Percentiles rank a stretch among this genome's conserved stretches.
These are phyloP conservation scores for Acanthosepion esculentum DNA, from an alignment of 2,888 invertebrate species.

Conservation along the genomic window DNA sequence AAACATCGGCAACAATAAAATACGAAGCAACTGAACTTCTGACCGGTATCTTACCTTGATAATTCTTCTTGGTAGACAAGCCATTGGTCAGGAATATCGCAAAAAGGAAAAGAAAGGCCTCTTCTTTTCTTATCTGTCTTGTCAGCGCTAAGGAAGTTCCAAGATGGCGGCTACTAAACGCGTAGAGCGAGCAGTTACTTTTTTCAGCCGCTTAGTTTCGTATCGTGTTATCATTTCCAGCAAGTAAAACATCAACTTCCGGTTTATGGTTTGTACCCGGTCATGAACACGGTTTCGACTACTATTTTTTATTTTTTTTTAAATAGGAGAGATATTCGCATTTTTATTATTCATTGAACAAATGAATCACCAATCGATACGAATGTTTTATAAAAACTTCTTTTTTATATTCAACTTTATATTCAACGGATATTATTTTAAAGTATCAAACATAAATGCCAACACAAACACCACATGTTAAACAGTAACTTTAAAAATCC, in stretches of 20 bases:
- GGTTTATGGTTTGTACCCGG: background rate
- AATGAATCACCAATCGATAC: background rate
- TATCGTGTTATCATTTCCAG: background rate
- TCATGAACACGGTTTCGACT: background rate
- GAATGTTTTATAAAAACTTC: background rate
- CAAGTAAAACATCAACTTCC: constrained; percentile 2
- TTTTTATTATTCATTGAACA: background rate
- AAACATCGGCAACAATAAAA: background rate
- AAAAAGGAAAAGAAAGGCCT: constrained; percentile 14
- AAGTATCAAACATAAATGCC: background rate
- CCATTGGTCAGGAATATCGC: constrained; percentile 35
- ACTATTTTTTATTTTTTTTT: background rate
- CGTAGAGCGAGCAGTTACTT: background rate
- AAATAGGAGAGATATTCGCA: background rate
- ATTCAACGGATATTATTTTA: background rate
- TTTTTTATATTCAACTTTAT: background rate
- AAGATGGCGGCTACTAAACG: constrained; percentile 25
- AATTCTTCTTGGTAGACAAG: constrained; percentile 41
- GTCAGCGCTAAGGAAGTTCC: background rate
- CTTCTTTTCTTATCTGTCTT: constrained; percentile 33
- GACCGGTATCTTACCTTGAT: constrained; percentile 35
- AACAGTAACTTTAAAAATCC: background rate
- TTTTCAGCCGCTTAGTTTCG: background rate
- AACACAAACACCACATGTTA: background rate
- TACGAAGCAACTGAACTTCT: background rate